Conservation (phyloP, 1,140 invertebrate species). For the Temnothorax longispinosus region DNA sequence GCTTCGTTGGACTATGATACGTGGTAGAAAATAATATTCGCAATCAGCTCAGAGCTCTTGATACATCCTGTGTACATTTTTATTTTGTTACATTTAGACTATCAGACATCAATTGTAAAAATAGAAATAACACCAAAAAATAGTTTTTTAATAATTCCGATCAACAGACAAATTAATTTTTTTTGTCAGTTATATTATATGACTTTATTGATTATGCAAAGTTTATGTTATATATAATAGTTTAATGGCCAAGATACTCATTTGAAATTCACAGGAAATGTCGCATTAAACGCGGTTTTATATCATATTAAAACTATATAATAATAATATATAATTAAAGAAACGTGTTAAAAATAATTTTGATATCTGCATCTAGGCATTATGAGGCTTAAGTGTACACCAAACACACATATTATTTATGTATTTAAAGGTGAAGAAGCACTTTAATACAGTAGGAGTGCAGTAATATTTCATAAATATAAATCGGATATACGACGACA, state of each 20-base stretch:
- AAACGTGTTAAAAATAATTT: slow-evolving; percentile 24
- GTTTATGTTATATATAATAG: neutral
- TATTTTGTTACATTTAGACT: neutral
- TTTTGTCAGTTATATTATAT: slow-evolving; percentile 14
- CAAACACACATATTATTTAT: slow-evolving; percentile 21
- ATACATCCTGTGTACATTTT: neutral
- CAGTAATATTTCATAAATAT: slow-evolving; percentile 63
- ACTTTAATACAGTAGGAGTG: slow-evolving; percentile 10
- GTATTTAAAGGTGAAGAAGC: slow-evolving; percentile 24
- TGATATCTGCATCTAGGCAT: neutral
- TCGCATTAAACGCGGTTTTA: neutral
- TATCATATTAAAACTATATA: neutral
- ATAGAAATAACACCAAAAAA: neutral
- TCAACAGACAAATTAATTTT: neutral
- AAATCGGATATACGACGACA: slow-evolving; percentile 68
- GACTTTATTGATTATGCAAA: neutral
- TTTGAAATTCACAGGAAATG: neutral
- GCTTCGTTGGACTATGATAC: slow-evolving; percentile 84
- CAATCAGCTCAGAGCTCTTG: slow-evolving; percentile 28
- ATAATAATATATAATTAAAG: slow-evolving; percentile 6
- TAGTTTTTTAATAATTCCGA: neutral
- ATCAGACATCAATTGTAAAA: slow-evolving; percentile 14
- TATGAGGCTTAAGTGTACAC: slow-evolving; percentile 22
- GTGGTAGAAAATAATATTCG: slow-evolving; percentile 63
- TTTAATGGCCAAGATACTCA: neutral